Percentiles rank a stretch among this genome's conserved stretches.
Conservation (phyloP, 2,113 vertebrate genomes). For the Aphelocoma coerulescens region DNA sequence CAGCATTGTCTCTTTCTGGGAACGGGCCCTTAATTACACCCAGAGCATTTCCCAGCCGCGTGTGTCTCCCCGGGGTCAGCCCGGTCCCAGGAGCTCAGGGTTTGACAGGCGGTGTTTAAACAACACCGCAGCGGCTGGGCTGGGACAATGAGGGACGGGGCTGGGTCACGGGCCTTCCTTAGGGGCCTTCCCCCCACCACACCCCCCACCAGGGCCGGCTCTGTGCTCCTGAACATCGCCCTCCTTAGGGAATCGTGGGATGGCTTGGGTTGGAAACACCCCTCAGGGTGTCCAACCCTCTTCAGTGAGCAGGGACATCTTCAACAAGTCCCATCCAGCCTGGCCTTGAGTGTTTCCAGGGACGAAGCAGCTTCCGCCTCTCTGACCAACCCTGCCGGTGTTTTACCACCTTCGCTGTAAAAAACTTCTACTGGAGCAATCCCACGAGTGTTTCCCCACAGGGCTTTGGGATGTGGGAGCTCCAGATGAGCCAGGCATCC, state of each 20-base stretch:
- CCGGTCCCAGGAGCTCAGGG: not conserved
- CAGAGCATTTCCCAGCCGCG: not conserved
- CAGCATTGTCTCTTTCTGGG: conserved; percentile 39
- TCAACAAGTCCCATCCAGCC: not conserved
- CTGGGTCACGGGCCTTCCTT: conserved; percentile 7
- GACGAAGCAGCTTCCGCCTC: not conserved
- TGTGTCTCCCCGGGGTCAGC: conserved; percentile 23
- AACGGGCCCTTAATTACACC: conserved; percentile 41
- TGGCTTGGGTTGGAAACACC: not conserved
- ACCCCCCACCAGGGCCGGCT: not conserved
- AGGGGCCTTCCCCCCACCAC: conserved; percentile 21
- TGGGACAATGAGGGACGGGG: not conserved
- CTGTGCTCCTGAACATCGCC: not conserved
- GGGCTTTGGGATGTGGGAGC: not conserved
- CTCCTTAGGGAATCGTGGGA: not conserved
- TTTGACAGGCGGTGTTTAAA: not conserved
- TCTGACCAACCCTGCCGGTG: no score
- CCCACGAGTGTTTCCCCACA: accelerated
- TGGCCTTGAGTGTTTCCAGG: not conserved
- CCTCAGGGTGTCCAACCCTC: no score
- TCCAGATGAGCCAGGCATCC: not conserved
- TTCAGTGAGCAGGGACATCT: not conserved
- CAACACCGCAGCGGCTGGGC: not conserved
- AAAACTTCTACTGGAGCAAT: not conserved
- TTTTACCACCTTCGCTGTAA: not conserved